Evolutionary conservation across 2,113 vertebrate genomes (phyloP).

Genomic region (Oryzias woworae): DNA sequence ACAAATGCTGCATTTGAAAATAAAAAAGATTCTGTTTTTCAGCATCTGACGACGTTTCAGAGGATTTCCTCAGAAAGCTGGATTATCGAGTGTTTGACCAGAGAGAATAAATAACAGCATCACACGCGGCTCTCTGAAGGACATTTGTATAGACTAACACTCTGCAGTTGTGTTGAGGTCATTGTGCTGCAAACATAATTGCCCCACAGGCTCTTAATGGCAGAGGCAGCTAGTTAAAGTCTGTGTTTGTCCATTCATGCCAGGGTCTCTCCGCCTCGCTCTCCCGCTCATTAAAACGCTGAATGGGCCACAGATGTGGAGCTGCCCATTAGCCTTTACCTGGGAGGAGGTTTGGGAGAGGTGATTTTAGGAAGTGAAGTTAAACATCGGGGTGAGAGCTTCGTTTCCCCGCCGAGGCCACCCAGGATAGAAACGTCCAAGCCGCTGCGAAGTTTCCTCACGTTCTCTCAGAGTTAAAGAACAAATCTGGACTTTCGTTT

Average conservation of each 20-base stretch:
- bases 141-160: conserved; percentile 35
- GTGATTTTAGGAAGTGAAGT: conserved; percentile 48
- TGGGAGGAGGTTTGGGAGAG: conserved; percentile 52
- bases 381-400: conserved; percentile 41
- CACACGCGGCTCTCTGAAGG: conserved; percentile 4
- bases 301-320: conserved; percentile 74
- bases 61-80: too few species aligned
- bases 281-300: conserved; percentile 65
- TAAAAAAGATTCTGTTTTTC: too few species aligned
- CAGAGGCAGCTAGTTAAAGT: conserved; percentile 68
- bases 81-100: background rate
- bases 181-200: conserved; percentile 58
- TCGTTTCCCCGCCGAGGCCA: conserved; percentile 42
- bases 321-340: conserved; percentile 58
- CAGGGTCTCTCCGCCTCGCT: conserved; percentile 25
- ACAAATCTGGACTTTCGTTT: too few species aligned
- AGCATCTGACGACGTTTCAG: too few species aligned
- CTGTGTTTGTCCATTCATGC: conserved; percentile 70
- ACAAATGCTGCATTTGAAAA: too few species aligned
- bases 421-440: conserved; percentile 32
- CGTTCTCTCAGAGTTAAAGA: too few species aligned
- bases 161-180: conserved; percentile 44
- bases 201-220: conserved; percentile 60
- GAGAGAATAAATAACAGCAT: background rate
- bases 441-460: background rate